Base-by-base conservation (phyloP, 2,113 vertebrate species). In the Brienomyrus brachyistius region DNA sequence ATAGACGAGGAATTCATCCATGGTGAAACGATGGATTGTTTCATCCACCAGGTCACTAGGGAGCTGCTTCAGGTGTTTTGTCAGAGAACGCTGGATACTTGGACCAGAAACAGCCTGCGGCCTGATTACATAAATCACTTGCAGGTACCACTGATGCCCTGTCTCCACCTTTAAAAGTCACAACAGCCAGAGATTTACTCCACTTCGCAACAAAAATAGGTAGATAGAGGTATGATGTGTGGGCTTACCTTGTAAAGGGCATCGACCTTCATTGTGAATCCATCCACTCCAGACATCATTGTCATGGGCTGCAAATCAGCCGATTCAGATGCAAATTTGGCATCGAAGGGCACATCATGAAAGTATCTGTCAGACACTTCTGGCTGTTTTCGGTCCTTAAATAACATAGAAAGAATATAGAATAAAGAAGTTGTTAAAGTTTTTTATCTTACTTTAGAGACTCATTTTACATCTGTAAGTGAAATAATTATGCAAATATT, bases 101-200 rank as follows among this genome's bases (percentile, higher is more conserved):
- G 97, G 96, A 45, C 96, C 95, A 0, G 97, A 95, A 48, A 93
- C 91, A 0, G 96, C 96, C 91, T 99, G 98, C 0, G 98, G 98
- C 1, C 97, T 94, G 2, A 99, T 99, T 5, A 99, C 93, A 0
- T 99, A 99, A 92, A 99, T 99, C 54, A 99, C 98, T 62, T 99
- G 98, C 4, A 99, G 97, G 91, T 99, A 99, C 98, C 98, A 99
- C 94, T 99, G 98, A 91, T 99, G 98, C 0, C 98, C 98, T 0
- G 98, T 97, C 93, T 98, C 98, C 94, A 99, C 98, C 98, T 99
- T 91, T 10, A 23, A 89, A 59, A 92, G 8, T 27, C 80, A 62
- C 13, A 35, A 54, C 85, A 35, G 82, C 9, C 15, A 47, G 45
- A 84, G 23, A 23, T 47, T 45, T 27, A 52, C 27, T 17, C 51